A percentile compares a stretch with the other conserved stretches of the same genome.
These are phyloP conservation scores for Catocala nupta DNA, from an alignment of 2,888 invertebrate genomes.

Conservation along the genomic window DNA sequence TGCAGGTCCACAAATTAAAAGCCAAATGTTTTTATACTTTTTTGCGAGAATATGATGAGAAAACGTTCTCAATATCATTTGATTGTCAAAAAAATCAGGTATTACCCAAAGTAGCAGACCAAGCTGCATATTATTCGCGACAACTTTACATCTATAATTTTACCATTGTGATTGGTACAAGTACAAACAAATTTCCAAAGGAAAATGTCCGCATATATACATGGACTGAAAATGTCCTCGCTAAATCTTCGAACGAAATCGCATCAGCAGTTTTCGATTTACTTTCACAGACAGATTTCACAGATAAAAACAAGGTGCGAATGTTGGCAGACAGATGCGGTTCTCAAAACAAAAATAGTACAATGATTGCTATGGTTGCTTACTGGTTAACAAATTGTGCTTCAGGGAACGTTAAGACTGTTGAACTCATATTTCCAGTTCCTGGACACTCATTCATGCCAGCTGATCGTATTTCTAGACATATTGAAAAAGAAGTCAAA, in stretches of 20 bases:
- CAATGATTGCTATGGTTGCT: slow-evolving; percentile 37
- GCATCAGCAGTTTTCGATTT: slow-evolving; percentile 34
- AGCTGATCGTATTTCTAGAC: neutral
- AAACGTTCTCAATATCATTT: slow-evolving; percentile 26
- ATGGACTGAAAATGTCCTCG: slow-evolving; percentile 18
- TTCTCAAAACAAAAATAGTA: slow-evolving; percentile 32
- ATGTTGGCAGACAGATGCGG: slow-evolving; percentile 14
- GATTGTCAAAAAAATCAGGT: slow-evolving; percentile 10
- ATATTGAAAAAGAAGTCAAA: neutral
- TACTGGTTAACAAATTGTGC: slow-evolving; percentile 34
- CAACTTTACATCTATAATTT: slow-evolving; percentile 32
- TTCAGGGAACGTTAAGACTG: slow-evolving; percentile 19
- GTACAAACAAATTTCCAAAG: slow-evolving; percentile 12
- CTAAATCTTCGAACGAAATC: slow-evolving; percentile 40
- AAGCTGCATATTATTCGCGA: slow-evolving; percentile 29
- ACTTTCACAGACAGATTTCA: slow-evolving; percentile 9
- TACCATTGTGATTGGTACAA: slow-evolving; percentile 26
- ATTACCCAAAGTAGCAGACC: slow-evolving; percentile 26
- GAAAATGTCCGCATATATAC: slow-evolving; percentile 34
- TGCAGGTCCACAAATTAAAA: slow-evolving; percentile 37
- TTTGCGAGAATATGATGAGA: slow-evolving; percentile 26
- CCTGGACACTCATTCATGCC: slow-evolving; percentile 1
- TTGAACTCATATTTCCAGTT: slow-evolving; percentile 30
- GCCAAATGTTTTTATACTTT: slow-evolving; percentile 33
- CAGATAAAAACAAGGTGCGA: slow-evolving; percentile 11